Evolutionary conservation across 2,797 vertebrate species (phyloP).

Genomic region (Neosalanx taihuensis): DNA sequence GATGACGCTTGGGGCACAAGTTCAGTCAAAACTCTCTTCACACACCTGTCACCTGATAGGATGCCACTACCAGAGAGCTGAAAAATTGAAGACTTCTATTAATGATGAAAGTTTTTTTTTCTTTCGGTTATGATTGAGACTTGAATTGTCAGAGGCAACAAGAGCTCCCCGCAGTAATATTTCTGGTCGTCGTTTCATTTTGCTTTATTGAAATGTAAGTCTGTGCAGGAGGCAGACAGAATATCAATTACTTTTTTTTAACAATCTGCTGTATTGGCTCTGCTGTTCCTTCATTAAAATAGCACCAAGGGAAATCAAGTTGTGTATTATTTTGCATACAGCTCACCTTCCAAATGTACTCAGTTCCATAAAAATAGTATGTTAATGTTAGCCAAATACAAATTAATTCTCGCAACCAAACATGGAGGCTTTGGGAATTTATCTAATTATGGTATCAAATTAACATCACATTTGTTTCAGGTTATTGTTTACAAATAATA

Average conservation of each 20-base stretch:
- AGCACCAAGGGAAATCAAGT: constrained; percentile 42
- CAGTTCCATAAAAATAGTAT: constrained; percentile 8
- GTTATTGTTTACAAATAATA: background rate
- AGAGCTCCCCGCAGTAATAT: background rate
- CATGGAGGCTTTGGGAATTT: background rate
- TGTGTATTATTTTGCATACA: constrained; percentile 15
- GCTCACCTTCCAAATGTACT: constrained; percentile 14
- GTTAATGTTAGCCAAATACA: background rate
- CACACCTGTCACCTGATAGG: too few species aligned
- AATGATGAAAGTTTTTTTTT: background rate
- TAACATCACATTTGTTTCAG: background rate
- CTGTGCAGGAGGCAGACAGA: constrained; percentile 46
- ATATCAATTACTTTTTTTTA: constrained; percentile 55
- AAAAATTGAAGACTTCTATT: background rate
- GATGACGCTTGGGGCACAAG: background rate
- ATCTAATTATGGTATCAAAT: background rate
- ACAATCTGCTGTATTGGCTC: constrained; percentile 33
- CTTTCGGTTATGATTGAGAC: constrained; percentile 28
- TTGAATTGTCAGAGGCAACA: constrained; percentile 40
- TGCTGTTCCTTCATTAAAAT: constrained; percentile 39
- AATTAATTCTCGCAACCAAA: background rate
- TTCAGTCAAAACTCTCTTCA: background rate
- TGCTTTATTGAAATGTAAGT: constrained; percentile 45
- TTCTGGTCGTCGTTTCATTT: constrained; percentile 31
- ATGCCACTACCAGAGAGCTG: background rate